A percentile compares a stretch with the other conserved stretches of the same genome.
These are phyloP conservation scores for Thymelicus sylvestris DNA, from an alignment of 2,888 invertebrate species.

Conservation along the genomic window DNA sequence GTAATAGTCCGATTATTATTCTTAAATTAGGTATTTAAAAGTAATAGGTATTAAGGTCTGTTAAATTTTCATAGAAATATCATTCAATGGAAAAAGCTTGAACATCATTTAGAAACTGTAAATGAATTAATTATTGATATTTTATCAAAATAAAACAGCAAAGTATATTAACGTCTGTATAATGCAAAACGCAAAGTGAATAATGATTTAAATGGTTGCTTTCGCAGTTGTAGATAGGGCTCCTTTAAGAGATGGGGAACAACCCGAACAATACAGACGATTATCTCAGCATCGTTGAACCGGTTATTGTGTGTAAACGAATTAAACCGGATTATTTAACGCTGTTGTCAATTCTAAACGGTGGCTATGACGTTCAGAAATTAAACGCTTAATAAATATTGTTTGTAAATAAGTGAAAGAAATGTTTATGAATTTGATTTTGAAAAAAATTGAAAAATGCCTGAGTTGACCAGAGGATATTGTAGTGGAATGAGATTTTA, in stretches of 20 bases:
- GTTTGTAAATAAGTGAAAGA: neutral
- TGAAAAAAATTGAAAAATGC: too few species aligned
- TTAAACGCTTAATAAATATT: constrained; percentile 9
- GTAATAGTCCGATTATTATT: too few species aligned
- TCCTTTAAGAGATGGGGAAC: constrained; percentile 72
- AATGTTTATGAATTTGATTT: too few species aligned
- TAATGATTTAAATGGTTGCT: constrained; percentile 69
- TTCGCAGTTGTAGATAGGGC: constrained; percentile 65
- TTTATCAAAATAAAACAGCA: neutral
- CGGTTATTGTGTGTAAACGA: constrained; percentile 73
- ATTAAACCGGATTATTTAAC: constrained; percentile 57
- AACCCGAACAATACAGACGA: constrained; percentile 74
- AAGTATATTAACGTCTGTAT: constrained; percentile 5
- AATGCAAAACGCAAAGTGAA: constrained; percentile 47
- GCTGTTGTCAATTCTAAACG: constrained; percentile 56
- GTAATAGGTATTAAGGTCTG: too few species aligned
- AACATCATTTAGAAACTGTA: too few species aligned
- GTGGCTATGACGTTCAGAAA: neutral
- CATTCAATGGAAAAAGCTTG: too few species aligned
- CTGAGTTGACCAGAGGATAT: too few species aligned
- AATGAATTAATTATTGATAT: neutral
- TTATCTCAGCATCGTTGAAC: constrained; percentile 60
- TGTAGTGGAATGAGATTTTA: too few species aligned
- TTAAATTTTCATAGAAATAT: too few species aligned
- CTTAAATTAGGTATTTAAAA: too few species aligned